A percentile compares a stretch with the other conserved stretches of the same genome.
phyloP scores from a whole-genome alignment of 2,888 invertebrate genomes.

The Cheiracanthium punctorium region DNA sequence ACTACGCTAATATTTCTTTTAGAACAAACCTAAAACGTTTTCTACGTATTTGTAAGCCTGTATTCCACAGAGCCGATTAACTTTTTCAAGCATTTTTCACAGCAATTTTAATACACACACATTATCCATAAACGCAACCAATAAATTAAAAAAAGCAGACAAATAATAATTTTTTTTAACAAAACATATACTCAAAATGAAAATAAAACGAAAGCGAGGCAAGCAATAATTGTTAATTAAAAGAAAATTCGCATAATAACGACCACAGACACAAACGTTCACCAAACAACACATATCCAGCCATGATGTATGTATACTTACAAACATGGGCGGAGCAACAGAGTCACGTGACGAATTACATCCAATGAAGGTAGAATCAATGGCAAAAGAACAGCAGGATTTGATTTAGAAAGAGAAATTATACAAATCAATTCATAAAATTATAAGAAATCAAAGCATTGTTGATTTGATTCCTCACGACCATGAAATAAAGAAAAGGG shows the following conservation, averaged over 20 bases:
- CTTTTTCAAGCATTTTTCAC: not conserved
- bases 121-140: slow-evolving; percentile 31
- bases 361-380: slow-evolving; percentile 56
- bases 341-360: slow-evolving; percentile 40
- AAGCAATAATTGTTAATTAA: slow-evolving; percentile 32
- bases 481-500: slow-evolving; percentile 32
- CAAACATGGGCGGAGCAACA: slow-evolving; percentile 45
- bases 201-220: slow-evolving; percentile 37
- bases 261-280: slow-evolving; percentile 56
- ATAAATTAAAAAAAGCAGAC: slow-evolving; percentile 46
- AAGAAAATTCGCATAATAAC: slow-evolving; percentile 35
- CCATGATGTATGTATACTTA: slow-evolving; percentile 36
- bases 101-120: slow-evolving; percentile 12
- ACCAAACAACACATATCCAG: slow-evolving; percentile 53
- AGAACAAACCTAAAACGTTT: slow-evolving; percentile 43
- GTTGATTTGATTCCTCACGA: slow-evolving; percentile 44
- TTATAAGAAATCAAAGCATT: slow-evolving; percentile 66
- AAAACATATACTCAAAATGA: slow-evolving; percentile 8
- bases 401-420: slow-evolving; percentile 60
- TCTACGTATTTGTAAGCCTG: slow-evolving; percentile 23
- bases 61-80: slow-evolving; percentile 17
- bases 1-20: slow-evolving; percentile 40
- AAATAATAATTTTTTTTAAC: slow-evolving; percentile 31
- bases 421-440: slow-evolving; percentile 67
- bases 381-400: slow-evolving; percentile 67